These are phyloP conservation scores for Dynastes grantii DNA, from an alignment of 2,888 invertebrate genomes.

Conservation along the genomic window DNA sequence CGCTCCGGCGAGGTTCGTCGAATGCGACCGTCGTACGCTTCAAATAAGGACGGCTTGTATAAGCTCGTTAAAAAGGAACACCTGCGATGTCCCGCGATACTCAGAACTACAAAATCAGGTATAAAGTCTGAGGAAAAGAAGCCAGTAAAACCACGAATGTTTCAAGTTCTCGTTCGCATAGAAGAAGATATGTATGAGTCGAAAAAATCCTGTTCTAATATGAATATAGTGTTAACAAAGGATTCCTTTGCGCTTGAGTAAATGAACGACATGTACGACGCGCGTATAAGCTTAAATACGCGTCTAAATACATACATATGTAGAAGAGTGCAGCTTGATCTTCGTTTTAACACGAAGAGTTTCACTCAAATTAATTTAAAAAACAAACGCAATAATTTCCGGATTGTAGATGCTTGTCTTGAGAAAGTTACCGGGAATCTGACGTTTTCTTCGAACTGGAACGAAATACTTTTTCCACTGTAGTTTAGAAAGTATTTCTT, in stretches of 20 bases:
- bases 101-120: conserved; percentile 49
- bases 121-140: conserved; percentile 46
- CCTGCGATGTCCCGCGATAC: conserved; percentile 49
- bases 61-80: conserved; percentile 45
- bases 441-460: too few relatives aligned
- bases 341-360: too few relatives aligned
- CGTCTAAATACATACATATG: too few relatives aligned
- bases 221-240: conserved; percentile 15
- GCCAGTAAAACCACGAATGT: conserved; percentile 37
- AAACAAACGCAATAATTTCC: too few relatives aligned
- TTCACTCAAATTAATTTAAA: too few relatives aligned
- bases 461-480: too few relatives aligned
- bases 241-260: not conserved
- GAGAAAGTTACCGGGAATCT: too few relatives aligned
- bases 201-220: conserved; percentile 38
- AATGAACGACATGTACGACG: too few relatives aligned
- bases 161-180: conserved; percentile 20
- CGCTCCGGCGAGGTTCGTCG: conserved; percentile 17
- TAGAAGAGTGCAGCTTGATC: too few relatives aligned
- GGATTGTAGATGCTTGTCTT: too few relatives aligned
- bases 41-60: conserved; percentile 41
- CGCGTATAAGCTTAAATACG: too few relatives aligned
- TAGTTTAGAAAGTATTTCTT: too few relatives aligned
- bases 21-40: conserved; percentile 8
- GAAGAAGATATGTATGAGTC: not conserved